Evolutionary conservation across 2,113 vertebrate genomes (phyloP).

Genomic region (Paramormyrops kingsleyae): DNA sequence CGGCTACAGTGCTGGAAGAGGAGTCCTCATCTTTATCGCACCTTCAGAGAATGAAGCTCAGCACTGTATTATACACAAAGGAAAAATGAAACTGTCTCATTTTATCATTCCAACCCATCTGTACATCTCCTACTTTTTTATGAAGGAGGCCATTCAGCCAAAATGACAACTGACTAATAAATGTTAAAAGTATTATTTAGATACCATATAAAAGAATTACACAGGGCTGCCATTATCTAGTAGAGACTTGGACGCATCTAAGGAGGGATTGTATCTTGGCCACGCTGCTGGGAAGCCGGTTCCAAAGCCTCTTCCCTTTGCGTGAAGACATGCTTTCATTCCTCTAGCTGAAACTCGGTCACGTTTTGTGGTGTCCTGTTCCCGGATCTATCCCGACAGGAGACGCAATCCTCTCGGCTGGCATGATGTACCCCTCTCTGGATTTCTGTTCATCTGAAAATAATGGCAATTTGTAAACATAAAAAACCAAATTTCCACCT

Average conservation of each 20-base stretch:
- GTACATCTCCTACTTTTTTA: neutral
- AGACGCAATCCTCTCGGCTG: neutral
- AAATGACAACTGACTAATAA: neutral
- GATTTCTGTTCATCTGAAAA: neutral
- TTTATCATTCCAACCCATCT: neutral
- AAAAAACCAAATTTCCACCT: neutral
- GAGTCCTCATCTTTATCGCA: neutral
- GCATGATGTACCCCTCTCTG: neutral
- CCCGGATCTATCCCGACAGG: neutral
- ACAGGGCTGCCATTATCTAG: neutral
- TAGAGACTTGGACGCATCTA: neutral
- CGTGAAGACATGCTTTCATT: neutral
- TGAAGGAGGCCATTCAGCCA: neutral
- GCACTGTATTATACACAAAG: neutral
- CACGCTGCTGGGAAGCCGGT: neutral
- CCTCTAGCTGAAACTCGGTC: neutral
- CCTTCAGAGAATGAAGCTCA: neutral
- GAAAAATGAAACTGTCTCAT: neutral
- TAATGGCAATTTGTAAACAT: neutral
- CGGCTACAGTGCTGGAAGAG: neutral
- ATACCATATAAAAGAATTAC: neutral
- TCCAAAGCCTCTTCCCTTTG: neutral
- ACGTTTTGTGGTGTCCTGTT: neutral
- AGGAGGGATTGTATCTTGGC: neutral
- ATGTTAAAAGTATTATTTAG: neutral